Base-by-base conservation (phyloP, 2,113 vertebrate species). In the Podocnemis expansa region DNA sequence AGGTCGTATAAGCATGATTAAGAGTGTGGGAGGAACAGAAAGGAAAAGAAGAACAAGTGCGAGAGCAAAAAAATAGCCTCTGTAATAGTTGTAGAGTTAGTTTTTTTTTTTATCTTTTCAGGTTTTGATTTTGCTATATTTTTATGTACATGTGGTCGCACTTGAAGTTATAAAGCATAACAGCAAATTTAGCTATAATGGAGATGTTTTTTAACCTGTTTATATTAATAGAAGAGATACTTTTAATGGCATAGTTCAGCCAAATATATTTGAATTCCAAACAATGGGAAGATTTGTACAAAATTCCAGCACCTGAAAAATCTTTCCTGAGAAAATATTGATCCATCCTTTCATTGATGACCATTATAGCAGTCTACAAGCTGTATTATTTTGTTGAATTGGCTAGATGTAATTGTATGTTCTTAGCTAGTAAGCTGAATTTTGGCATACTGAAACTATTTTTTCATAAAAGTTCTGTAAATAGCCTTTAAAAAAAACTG, bases 11-110 rank as follows among this genome's bases (percentile, higher is more conserved):
- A 85, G 49, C 12, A 45, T 55, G 7, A 13, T 89, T 87, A 41
- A 8, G 43, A 9, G 12, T 51, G 14, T 58, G 29, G 87, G 67
- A 78, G 82, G 81, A 25, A 88, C 10, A 6, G 75, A 80, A 43
- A 84, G 90, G 78, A 95, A 38, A 80, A 96, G 89, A 16, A 93
- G 96, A 94, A 27, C 94, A 67, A 97, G 86, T 84, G 70, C 79
- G 13, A 96, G 94, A 89, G 73, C 34, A 47, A 93, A 84, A 58
- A 97, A 95, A 87, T 89, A 96, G 12, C 3, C 70, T 51, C 5
- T 4, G 10, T 73, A 51, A 21, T 5, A 56, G 19, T 21, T 67
- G 11, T 56, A 81, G 51, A 52, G 43, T 0, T 24, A 78, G 5
- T 31, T 93, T 45, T 91, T 0, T 31, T 93, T 45, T 91, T 0